Evolutionary conservation across 2,797 vertebrate genomes (phyloP).

Genomic region (Artibeus jamaicensis): DNA sequence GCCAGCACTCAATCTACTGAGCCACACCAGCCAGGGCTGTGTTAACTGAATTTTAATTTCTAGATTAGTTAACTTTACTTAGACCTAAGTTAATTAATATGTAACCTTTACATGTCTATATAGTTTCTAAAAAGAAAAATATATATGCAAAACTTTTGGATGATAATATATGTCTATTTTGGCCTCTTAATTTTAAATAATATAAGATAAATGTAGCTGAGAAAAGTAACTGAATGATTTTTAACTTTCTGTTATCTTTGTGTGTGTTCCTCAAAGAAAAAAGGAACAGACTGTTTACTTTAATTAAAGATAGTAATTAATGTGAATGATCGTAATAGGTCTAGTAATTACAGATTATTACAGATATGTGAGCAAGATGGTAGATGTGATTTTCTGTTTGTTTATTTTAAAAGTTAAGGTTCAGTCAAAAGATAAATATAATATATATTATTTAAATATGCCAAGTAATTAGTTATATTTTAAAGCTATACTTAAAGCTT

Average conservation of each 20-base stretch:
- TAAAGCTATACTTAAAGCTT: not conserved
- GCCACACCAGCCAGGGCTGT: too few species aligned
- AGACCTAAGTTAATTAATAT: not conserved
- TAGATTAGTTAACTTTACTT: not conserved
- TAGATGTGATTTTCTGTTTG: not conserved
- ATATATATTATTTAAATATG: not conserved
- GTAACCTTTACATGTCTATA: not conserved
- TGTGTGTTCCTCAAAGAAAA: not conserved
- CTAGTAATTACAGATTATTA: not conserved
- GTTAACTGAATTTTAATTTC: not conserved
- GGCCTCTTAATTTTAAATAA: not conserved
- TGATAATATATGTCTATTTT: not conserved
- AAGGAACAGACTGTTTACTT: not conserved
- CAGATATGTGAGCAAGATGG: not conserved
- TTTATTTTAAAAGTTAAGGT: constrained; percentile 17
- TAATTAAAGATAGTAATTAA: not conserved
- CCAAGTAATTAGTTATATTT: not conserved
- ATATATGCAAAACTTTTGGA: not conserved
- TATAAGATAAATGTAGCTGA: not conserved
- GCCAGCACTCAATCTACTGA: too few species aligned
- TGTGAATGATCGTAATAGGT: not conserved
- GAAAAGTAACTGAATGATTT: not conserved
- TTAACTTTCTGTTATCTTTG: not conserved
- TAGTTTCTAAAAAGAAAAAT: not conserved
- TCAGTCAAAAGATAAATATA: not conserved